Evolutionary conservation across 2,797 vertebrate genomes (phyloP).

Genomic region (Coregonus sp.): DNA sequence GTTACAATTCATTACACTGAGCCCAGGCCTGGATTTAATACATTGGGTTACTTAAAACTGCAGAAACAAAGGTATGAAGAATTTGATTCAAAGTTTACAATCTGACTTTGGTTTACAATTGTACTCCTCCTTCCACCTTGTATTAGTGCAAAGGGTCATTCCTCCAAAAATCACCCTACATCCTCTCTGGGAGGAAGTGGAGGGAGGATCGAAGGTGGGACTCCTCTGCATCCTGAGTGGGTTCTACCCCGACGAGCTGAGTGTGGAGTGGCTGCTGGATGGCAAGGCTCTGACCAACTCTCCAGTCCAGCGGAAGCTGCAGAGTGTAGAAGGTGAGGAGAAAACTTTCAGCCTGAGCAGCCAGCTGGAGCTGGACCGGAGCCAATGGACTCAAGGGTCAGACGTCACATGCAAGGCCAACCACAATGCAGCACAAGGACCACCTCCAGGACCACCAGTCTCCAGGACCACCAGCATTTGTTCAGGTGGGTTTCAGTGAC

Average conservation of each 20-base stretch:
- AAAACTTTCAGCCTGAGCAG: slow-evolving; percentile 47
- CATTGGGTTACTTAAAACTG: not conserved
- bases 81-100: slow-evolving; percentile 30
- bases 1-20: slow-evolving; percentile 29
- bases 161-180: slow-evolving; percentile 57
- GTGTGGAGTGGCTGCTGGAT: slow-evolving; percentile 49
- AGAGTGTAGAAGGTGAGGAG: not conserved
- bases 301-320: accelerated
- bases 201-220: slow-evolving; percentile 25
- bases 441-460: accelerated
- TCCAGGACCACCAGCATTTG: slow-evolving; percentile 40
- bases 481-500: slow-evolving; percentile 52
- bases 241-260: slow-evolving; percentile 42
- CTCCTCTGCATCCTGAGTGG: slow-evolving; percentile 64
- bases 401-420: slow-evolving; percentile 44
- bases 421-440: slow-evolving; percentile 1
- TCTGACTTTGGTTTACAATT: not conserved
- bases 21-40: slow-evolving; percentile 5
- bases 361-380: slow-evolving; percentile 43
- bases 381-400: slow-evolving; percentile 21
- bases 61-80: slow-evolving; percentile 49
- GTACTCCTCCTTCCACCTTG: slow-evolving; percentile 24
- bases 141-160: slow-evolving; percentile 1
- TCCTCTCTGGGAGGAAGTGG: slow-evolving; percentile 40
- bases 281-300: accelerated